Percentiles rank a stretch among this genome's conserved stretches.
phyloP scores from a whole-genome alignment of 2,113 vertebrate species.

The Pyrgilauda ruficollis region DNA sequence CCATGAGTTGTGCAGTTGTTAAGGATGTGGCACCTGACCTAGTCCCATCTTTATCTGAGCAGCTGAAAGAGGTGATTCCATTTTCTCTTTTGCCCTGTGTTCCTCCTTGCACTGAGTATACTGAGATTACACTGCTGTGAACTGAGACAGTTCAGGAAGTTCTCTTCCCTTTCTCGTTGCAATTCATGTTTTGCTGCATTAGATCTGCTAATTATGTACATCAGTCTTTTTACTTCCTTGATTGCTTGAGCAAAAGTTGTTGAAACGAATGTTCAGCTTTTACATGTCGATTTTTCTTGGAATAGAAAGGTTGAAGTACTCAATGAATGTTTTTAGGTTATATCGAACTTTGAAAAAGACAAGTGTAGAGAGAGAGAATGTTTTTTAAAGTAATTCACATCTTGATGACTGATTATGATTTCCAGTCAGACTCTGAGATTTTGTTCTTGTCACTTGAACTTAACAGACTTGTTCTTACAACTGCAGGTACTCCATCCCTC shows the following conservation, averaged over 20 bases:
- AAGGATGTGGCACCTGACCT: neutral
- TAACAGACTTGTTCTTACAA: conserved; percentile 4
- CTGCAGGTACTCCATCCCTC: conserved; percentile 91
- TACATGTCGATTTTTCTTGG: neutral
- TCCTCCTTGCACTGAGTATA: neutral
- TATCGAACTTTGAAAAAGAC: neutral
- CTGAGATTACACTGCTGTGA: neutral
- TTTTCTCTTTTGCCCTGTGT: neutral
- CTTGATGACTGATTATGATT: neutral
- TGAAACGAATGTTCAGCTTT: neutral
- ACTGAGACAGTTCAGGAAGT: neutral
- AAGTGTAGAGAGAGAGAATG: neutral
- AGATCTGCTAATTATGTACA: neutral
- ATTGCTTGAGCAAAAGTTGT: neutral
- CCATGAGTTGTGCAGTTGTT: fast-evolving
- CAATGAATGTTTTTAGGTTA: neutral
- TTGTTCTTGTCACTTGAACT: neutral
- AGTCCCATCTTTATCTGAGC: neutral
- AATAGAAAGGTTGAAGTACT: neutral
- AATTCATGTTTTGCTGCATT: neutral
- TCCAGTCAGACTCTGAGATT: neutral
- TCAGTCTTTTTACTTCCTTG: neutral
- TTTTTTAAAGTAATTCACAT: neutral
- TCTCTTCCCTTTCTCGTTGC: neutral
- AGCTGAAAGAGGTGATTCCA: neutral